These are phyloP conservation scores for Leptothorax acervorum DNA, from an alignment of 2,888 invertebrate species.

Conservation along the genomic window DNA sequence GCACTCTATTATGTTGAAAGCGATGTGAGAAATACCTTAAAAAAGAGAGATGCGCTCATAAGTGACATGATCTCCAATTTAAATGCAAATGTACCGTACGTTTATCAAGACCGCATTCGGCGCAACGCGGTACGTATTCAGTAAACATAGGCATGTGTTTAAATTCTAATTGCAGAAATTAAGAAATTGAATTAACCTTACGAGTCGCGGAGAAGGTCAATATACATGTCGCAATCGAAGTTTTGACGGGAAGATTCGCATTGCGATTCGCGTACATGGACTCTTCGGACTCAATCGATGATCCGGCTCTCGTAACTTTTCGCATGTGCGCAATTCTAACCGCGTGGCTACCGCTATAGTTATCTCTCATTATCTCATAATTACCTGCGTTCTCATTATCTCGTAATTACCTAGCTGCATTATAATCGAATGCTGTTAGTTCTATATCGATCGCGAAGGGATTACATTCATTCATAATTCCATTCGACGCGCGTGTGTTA, in stretches of 20 bases:
- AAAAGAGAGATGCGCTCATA: neutral
- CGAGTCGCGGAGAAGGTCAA: constrained; percentile 57
- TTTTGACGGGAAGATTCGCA: constrained; percentile 44
- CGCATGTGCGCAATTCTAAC: neutral
- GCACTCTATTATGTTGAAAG: neutral
- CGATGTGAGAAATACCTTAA: neutral
- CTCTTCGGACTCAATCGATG: constrained; percentile 20
- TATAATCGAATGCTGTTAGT: neutral
- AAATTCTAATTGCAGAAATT: constrained; percentile 77
- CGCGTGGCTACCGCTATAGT: neutral
- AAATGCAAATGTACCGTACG: constrained; percentile 4
- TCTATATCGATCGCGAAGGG: neutral
- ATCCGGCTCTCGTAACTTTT: neutral
- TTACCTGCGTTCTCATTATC: neutral
- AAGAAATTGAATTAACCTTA: constrained; percentile 79
- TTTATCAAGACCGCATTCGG: neutral
- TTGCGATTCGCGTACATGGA: neutral
- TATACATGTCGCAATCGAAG: neutral
- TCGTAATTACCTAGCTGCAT: constrained; percentile 6
- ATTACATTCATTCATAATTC: neutral
- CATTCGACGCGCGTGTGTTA: neutral
- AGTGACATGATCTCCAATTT: constrained; percentile 9
- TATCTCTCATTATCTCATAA: constrained; percentile 18
- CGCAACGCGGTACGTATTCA: neutral
- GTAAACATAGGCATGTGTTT: constrained; percentile 50